Evolutionary conservation across 2,113 vertebrate genomes (phyloP).

Genomic region (Scopus umbretta): DNA sequence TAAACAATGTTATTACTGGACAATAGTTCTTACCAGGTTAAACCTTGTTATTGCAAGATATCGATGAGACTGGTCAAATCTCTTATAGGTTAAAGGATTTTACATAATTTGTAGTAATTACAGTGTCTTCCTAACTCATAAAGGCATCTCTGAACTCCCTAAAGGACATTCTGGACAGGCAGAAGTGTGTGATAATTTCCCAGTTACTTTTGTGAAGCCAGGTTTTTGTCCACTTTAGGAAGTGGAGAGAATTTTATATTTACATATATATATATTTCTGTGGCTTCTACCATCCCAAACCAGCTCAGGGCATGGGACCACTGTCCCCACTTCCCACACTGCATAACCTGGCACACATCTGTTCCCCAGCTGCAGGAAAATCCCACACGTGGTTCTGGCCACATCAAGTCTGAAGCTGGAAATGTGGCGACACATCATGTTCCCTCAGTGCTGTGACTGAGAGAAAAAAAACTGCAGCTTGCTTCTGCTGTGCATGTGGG

Average conservation of each 20-base stretch:
- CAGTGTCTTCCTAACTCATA: background rate
- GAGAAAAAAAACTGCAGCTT: background rate
- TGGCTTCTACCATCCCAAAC: background rate
- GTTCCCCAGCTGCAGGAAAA: background rate
- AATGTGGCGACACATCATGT: background rate
- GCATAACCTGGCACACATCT: background rate
- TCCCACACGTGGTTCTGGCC: background rate
- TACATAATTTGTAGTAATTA: slow-evolving; percentile 27
- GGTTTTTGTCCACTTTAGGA: background rate
- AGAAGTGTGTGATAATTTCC: background rate
- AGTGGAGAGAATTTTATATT: background rate
- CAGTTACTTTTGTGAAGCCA: background rate
- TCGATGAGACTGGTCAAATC: background rate
- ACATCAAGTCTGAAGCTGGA: background rate
- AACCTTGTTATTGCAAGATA: slow-evolving; percentile 40
- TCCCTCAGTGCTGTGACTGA: background rate
- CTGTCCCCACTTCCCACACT: background rate
- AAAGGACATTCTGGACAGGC: background rate
- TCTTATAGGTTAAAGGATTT: slow-evolving; percentile 20
- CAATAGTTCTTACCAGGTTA: background rate
- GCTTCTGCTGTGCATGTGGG: background rate
- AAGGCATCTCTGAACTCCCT: background rate
- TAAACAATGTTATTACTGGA: background rate
- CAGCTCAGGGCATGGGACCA: background rate
- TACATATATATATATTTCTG: fast-evolving